Evolutionary conservation across 2,797 vertebrate species (phyloP).

Genomic region (Catamblyrhynchus diadema): DNA sequence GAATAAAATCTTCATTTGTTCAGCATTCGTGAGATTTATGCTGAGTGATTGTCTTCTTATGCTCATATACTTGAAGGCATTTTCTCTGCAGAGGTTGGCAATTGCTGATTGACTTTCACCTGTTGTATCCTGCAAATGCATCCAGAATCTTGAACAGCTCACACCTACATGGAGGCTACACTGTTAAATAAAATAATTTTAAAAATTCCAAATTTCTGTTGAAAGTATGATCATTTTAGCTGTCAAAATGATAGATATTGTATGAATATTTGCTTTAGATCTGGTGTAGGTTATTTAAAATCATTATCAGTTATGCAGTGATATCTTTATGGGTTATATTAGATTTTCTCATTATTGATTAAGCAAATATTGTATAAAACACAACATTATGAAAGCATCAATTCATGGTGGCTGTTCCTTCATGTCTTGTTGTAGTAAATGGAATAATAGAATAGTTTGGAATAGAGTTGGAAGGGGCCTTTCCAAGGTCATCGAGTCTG

Average conservation of each 20-base stretch:
- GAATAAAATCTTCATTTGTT: neutral
- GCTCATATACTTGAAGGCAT: neutral
- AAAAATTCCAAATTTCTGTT: rapidly evolving
- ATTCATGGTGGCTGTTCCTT: neutral
- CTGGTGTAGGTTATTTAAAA: neutral
- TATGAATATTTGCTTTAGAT: neutral
- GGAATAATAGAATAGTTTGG: neutral
- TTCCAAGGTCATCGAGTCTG: rapidly evolving
- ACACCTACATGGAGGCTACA: neutral
- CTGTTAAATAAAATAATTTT: neutral
- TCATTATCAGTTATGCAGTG: neutral
- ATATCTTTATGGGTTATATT: neutral
- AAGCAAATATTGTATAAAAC: neutral
- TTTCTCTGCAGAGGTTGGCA: neutral
- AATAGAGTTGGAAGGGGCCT: neutral
- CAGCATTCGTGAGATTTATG: neutral
- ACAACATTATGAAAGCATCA: neutral
- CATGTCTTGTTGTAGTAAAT: neutral
- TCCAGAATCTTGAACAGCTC: neutral
- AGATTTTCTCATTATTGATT: neutral
- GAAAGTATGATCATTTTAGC: neutral
- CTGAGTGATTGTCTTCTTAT: neutral
- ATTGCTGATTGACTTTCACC: neutral
- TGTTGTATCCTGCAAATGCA: neutral
- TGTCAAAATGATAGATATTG: neutral